Conservation (phyloP, 2,888 invertebrate genomes). For the Heliothis peltigera region DNA sequence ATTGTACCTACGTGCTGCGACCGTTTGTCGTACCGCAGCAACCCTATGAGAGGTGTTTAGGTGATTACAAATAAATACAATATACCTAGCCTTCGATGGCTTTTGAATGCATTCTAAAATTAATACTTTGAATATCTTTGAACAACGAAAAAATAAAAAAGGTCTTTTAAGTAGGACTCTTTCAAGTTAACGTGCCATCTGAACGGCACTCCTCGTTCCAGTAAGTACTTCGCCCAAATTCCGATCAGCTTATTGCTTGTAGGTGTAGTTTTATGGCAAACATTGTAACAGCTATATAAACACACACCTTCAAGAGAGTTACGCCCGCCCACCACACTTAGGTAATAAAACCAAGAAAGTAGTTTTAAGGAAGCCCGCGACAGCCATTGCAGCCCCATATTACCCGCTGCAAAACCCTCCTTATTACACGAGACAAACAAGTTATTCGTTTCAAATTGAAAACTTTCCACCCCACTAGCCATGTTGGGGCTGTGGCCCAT, state of each 20-base stretch:
- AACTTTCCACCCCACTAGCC: slow-evolving; percentile 89
- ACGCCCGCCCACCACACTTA: slow-evolving; percentile 82
- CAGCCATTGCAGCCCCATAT: slow-evolving; percentile 85
- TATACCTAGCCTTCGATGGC: not conserved
- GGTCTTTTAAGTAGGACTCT: not conserved
- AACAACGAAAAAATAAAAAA: too few species aligned
- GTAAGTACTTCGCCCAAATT: slow-evolving; percentile 51
- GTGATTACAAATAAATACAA: slow-evolving; percentile 5
- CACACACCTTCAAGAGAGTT: slow-evolving; percentile 71
- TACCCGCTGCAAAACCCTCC: slow-evolving; percentile 86
- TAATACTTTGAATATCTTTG: slow-evolving; percentile 1
- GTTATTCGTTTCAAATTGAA: slow-evolving; percentile 90
- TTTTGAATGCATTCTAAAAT: not conserved
- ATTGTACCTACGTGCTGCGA: slow-evolving; percentile 48
- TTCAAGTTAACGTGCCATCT: not conserved
- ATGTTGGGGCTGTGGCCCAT: slow-evolving; percentile 85
- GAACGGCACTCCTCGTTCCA: slow-evolving; percentile 18
- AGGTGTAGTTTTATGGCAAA: slow-evolving; percentile 57
- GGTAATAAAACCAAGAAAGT: slow-evolving; percentile 89
- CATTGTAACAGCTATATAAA: slow-evolving; percentile 63
- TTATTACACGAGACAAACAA: slow-evolving; percentile 89
- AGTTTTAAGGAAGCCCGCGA: slow-evolving; percentile 88
- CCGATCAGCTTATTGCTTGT: slow-evolving; percentile 37
- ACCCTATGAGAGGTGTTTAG: slow-evolving; percentile 13
- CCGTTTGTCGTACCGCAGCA: slow-evolving; percentile 33